Percentiles rank a stretch among this genome's conserved stretches.
Conservation (phyloP, 2,888 invertebrate species). For the Mycalesis mineus region DNA sequence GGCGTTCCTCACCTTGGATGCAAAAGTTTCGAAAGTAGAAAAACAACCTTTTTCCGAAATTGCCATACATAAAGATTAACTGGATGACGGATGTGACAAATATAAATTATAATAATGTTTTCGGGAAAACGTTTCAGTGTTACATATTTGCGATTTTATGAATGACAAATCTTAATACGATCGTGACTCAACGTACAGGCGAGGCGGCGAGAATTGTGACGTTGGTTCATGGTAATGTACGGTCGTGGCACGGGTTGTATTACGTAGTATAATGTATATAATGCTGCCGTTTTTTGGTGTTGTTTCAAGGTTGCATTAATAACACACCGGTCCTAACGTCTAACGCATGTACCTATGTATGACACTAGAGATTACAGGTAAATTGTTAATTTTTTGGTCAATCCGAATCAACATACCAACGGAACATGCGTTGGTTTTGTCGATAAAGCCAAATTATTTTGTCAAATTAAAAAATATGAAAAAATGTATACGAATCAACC, state of each 20-base stretch:
- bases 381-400: too few species aligned
- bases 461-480: too few species aligned
- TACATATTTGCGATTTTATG: slow-evolving; percentile 52
- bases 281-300: slow-evolving; percentile 40
- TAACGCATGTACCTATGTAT: background rate
- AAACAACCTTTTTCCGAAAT: slow-evolving; percentile 23
- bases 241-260: slow-evolving; percentile 30
- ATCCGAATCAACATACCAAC: too few species aligned
- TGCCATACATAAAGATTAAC: slow-evolving; percentile 4
- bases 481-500: too few species aligned
- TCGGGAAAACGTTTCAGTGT: slow-evolving; percentile 39
- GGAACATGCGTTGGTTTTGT: background rate
- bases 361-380: background rate
- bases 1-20: background rate
- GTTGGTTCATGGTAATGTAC: slow-evolving; percentile 44
- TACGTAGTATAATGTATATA: too few species aligned
- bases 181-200: slow-evolving; percentile 53
- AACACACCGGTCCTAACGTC: slow-evolving; percentile 10
- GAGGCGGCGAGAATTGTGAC: slow-evolving; percentile 49
- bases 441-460: too few species aligned
- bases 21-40: background rate
- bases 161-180: slow-evolving; percentile 61
- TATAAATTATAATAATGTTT: slow-evolving; percentile 13
- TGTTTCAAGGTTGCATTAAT: slow-evolving; percentile 39
- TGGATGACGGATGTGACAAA: slow-evolving; percentile 19